phyloP scores from a whole-genome alignment of 2,113 vertebrate species.

The Aptenodytes patagonicus region DNA sequence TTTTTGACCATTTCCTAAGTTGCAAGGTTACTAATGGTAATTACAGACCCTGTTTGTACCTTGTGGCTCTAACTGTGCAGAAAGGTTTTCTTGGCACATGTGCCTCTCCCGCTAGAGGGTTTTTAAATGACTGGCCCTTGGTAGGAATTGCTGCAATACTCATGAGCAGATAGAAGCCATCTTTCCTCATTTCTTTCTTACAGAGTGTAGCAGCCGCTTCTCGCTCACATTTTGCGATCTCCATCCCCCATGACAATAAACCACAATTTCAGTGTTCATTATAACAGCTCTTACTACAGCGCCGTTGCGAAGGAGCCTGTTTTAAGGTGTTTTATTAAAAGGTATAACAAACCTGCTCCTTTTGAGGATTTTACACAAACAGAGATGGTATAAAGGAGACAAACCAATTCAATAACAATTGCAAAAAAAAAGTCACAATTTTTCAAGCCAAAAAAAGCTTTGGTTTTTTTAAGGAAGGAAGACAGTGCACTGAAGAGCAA shows the following conservation, averaged over 20 bases:
- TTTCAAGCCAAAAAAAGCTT: background rate
- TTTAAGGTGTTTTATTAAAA: conserved; percentile 23
- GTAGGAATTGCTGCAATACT: background rate
- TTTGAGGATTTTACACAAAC: background rate
- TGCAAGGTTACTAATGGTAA: conserved; percentile 50
- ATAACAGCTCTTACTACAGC: background rate
- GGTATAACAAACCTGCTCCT: background rate
- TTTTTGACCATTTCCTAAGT: conserved; percentile 49
- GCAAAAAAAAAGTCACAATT: background rate
- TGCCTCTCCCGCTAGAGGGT: background rate
- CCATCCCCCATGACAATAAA: background rate
- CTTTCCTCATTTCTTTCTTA: background rate
- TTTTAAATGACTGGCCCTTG: background rate
- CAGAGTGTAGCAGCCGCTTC: background rate
- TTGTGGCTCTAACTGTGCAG: background rate
- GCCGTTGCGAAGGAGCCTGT: background rate
- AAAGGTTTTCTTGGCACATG: background rate
- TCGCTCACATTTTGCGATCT: background rate
- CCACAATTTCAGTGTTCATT: background rate
- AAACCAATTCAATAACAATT: background rate
- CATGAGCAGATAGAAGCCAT: background rate
- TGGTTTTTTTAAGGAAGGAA: background rate
- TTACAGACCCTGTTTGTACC: conserved; percentile 51
- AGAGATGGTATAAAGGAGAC: background rate
- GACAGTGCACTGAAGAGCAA: background rate